Conservation (phyloP, 2,888 invertebrate species). For the Anodontia alba region DNA sequence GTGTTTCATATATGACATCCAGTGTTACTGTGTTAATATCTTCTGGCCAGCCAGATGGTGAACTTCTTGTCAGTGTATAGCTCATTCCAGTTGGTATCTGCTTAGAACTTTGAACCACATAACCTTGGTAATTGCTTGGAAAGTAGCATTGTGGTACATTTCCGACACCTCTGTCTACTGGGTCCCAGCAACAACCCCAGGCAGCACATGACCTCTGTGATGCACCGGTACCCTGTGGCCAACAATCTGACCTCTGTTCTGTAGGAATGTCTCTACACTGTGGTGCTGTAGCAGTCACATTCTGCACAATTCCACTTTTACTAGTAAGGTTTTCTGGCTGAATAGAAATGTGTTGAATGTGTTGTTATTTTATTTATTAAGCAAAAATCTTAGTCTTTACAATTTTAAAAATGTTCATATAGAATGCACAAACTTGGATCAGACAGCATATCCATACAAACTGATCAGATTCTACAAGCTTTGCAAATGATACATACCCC, state of each 20-base stretch:
- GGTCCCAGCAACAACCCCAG: constrained; percentile 71
- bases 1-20: constrained; percentile 67
- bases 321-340: too few species aligned
- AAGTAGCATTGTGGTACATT: constrained; percentile 72
- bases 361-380: too few species aligned
- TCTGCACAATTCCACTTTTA: not conserved
- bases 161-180: constrained; percentile 21
- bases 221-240: constrained; percentile 59
- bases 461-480: too few species aligned
- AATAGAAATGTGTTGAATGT: too few species aligned
- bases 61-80: constrained; percentile 48
- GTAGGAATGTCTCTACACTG: constrained; percentile 42
- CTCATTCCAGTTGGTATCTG: constrained; percentile 50
- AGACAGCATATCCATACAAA: too few species aligned
- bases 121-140: constrained; percentile 64
- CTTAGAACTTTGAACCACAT: constrained; percentile 49
- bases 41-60: constrained; percentile 65
- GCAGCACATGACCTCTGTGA: constrained; percentile 58
- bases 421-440: too few species aligned
- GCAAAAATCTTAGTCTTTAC: too few species aligned
- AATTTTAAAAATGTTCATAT: too few species aligned
- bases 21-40: constrained; percentile 62
- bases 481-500: too few species aligned
- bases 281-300: not conserved
- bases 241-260: constrained; percentile 67